Evolutionary conservation across 2,888 invertebrate genomes (phyloP).

Genomic region (Drosophila ochracea): DNA sequence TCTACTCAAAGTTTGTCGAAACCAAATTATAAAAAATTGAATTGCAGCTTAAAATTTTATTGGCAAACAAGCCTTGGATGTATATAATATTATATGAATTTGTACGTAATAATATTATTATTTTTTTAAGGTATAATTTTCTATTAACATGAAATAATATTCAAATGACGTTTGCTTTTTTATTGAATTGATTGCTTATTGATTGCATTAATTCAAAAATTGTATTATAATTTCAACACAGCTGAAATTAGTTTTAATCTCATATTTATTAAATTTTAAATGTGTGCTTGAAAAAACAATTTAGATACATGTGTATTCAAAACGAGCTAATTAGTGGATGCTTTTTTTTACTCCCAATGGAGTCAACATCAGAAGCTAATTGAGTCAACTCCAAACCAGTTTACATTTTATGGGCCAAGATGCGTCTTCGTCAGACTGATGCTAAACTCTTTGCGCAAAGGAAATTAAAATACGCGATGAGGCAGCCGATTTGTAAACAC

Average conservation of each 20-base stretch:
- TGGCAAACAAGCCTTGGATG: not conserved
- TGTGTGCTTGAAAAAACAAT: not conserved
- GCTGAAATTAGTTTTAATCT: not conserved
- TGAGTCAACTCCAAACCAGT: conserved; percentile 10
- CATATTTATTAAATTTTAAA: not conserved
- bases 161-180: not conserved
- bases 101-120: rapidly evolving
- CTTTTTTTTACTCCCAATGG: not conserved
- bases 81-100: not conserved
- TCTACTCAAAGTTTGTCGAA: not conserved
- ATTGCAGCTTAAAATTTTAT: not conserved
- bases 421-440: conserved; percentile 1
- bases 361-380: conserved; percentile 24
- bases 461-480: conserved; percentile 54
- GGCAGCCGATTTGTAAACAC: conserved; percentile 39
- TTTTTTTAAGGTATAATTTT: too few species aligned
- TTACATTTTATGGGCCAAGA: conserved; percentile 15
- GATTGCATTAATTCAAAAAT: not conserved
- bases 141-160: not conserved
- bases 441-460: conserved; percentile 27
- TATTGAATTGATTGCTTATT: not conserved
- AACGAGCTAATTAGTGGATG: not conserved
- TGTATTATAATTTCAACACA: not conserved
- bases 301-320: not conserved
- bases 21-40: not conserved